Conservation (phyloP, 1,140 invertebrate species). For the Berghia stephanieae region DNA sequence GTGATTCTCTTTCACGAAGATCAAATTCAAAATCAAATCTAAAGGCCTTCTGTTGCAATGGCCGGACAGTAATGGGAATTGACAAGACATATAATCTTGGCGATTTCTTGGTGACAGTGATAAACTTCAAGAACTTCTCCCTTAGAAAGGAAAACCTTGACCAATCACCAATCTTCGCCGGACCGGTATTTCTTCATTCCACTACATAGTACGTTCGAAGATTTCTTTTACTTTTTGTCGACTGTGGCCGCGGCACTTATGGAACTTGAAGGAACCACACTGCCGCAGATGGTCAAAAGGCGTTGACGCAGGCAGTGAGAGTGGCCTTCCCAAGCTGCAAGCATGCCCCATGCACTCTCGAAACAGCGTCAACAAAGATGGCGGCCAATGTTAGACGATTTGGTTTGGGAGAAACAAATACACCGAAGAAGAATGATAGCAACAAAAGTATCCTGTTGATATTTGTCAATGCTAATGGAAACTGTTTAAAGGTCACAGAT, state of each 20-base stretch:
- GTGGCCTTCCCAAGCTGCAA: constrained; percentile 3
- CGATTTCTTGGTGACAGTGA: constrained; percentile 10
- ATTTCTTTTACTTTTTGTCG: constrained; percentile 10
- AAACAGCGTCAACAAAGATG: too few relatives aligned
- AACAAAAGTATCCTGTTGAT: too few relatives aligned
- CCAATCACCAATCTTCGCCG: constrained; percentile 13
- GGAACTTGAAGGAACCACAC: constrained; percentile 10
- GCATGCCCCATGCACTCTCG: constrained; percentile 14
- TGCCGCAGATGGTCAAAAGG: neutral
- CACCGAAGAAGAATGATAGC: too few relatives aligned
- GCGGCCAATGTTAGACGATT: too few relatives aligned
- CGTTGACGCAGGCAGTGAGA: neutral
- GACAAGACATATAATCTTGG: constrained; percentile 12
- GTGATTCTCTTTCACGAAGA: constrained; percentile 15
- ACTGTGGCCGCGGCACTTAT: constrained; percentile 1
- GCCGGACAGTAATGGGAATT: constrained; percentile 1
- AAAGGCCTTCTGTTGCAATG: constrained; percentile 10
- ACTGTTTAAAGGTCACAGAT: too few relatives aligned
- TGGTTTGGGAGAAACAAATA: too few relatives aligned
- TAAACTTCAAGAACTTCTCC: neutral
- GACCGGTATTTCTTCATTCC: constrained; percentile 8
- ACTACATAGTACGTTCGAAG: constrained; percentile 12
- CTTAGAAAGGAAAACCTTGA: constrained; percentile 9
- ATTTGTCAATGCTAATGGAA: too few relatives aligned
- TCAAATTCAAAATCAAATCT: constrained; percentile 17